Evolutionary conservation across 2,113 vertebrate species (phyloP), one percentile per base, ranked within the genome.

Genomic region (Coreoperca whiteheadi): DNA sequence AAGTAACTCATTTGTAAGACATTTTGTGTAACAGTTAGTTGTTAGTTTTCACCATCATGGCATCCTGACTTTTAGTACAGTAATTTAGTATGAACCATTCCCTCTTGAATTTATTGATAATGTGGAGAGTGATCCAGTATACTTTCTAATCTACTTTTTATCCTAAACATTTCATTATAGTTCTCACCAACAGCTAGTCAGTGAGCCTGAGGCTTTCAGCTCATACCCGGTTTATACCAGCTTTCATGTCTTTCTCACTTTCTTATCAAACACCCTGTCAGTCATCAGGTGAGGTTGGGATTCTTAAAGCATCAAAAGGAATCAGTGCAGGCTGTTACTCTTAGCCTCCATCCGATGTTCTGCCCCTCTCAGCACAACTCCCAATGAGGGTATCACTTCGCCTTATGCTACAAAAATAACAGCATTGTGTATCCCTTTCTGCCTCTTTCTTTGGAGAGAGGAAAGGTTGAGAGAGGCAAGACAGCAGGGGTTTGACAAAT

Each of bases 391-490:
- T 91, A 91, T 93, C 87, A 30, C 79, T 69, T 91, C 51, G 4
- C 86, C 74, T 79, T 18, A 28, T 63, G 84, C 57, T 87, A 82
- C 81, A 84, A 81, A 93, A 92, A 92, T 90, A 93, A 92, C 87
- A 81, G 57, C 28, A 1, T 51, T 6, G 16, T 41, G 81, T 30
- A 54, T 77, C 21, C 23, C 14, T 72, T 59, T 69, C 67, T 77
- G 67, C 25, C 25, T 63, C 48, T 43, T 50, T 77, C 70, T 71
- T 72, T 56, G 21, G 46, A 61, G 54, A 77, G 37, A 66, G 41
- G 46, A 70, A 32, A 54, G 54, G 59, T 28, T 48, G 53, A 64
- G 39, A 67, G 51, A 85, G 51, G 71, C 46, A 39, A 78, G 79
- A 41, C 80, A 72, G 72, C 74, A 48, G 30, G 59, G 20, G 11